Evolutionary conservation across 2,888 invertebrate genomes (phyloP).

Genomic region (Metopia argyrocephala): DNA sequence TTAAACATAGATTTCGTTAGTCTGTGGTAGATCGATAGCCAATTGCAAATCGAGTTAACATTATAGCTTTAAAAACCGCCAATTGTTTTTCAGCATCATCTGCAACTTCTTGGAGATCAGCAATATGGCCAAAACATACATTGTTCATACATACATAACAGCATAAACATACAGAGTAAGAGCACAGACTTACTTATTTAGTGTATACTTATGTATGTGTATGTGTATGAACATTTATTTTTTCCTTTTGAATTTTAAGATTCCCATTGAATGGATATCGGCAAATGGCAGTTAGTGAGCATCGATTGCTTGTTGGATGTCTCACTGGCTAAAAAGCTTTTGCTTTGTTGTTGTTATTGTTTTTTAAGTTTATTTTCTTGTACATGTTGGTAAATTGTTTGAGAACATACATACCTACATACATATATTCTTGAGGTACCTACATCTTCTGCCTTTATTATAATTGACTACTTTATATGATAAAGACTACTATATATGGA

Average conservation of each 20-base stretch:
- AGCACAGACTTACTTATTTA: no score
- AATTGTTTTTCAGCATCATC: conserved; percentile 44
- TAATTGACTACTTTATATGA: conserved; percentile 10
- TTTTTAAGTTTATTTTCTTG: not conserved
- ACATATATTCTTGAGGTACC: not conserved
- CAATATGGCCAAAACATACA: not conserved
- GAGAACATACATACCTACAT: not conserved
- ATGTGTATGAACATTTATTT: not conserved
- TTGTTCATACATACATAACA: not conserved
- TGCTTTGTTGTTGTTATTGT: not conserved
- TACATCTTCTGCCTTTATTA: conserved; percentile 4
- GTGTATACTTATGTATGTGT: not conserved
- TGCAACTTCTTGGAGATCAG: conserved; percentile 5
- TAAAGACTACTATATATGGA: no score
- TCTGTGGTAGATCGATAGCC: conserved; percentile 28
- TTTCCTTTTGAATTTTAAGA: conserved; percentile 1
- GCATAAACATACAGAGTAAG: not conserved
- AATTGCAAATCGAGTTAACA: conserved; percentile 29
- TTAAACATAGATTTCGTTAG: not conserved
- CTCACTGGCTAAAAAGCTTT: not conserved
- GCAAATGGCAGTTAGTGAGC: conserved; percentile 43
- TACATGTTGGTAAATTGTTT: not conserved
- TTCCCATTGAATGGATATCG: conserved; percentile 50
- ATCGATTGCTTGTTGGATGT: conserved; percentile 12
- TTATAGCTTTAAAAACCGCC: conserved; percentile 33